These are phyloP conservation scores for Galerucella pusilla DNA, from an alignment of 2,888 invertebrate species.

Conservation along the genomic window DNA sequence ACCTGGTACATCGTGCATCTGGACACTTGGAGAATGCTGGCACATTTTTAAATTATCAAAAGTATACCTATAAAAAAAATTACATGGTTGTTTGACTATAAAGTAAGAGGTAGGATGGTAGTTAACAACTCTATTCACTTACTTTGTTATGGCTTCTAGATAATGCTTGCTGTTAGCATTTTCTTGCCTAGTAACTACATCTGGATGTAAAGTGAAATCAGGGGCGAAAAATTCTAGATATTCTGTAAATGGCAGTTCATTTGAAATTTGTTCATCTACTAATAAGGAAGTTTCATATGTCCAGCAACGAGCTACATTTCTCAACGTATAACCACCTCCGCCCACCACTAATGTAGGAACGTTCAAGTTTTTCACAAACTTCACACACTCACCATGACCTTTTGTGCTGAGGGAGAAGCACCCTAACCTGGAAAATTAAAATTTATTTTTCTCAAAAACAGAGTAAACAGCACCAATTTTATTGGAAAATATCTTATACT, in stretches of 20 bases:
- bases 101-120: not conserved
- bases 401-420: constrained; percentile 96
- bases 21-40: constrained; percentile 94
- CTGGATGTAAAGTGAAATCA: constrained; percentile 95
- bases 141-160: constrained; percentile 85
- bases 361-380: constrained; percentile 92
- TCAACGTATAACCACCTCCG: constrained; percentile 86
- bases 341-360: constrained; percentile 81
- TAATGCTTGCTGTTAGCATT: constrained; percentile 98
- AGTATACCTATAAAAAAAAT: constrained; percentile 71
- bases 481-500: too few relatives aligned
- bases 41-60: constrained; percentile 94
- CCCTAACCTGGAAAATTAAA: constrained; percentile 73
- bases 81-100: not conserved
- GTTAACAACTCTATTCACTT: constrained; percentile 38
- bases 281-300: constrained; percentile 97
- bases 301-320: constrained; percentile 99
- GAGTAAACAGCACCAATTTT: too few relatives aligned
- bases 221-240: constrained; percentile 98
- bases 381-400: constrained; percentile 98
- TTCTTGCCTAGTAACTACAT: constrained; percentile 85
- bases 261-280: constrained; percentile 91
- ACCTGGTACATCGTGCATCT: constrained; percentile 95
- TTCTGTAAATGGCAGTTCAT: constrained; percentile 95
- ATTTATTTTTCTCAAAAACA: not conserved